phyloP scores from a whole-genome alignment of 2,113 vertebrate genomes.

The Urocolius indicus region DNA sequence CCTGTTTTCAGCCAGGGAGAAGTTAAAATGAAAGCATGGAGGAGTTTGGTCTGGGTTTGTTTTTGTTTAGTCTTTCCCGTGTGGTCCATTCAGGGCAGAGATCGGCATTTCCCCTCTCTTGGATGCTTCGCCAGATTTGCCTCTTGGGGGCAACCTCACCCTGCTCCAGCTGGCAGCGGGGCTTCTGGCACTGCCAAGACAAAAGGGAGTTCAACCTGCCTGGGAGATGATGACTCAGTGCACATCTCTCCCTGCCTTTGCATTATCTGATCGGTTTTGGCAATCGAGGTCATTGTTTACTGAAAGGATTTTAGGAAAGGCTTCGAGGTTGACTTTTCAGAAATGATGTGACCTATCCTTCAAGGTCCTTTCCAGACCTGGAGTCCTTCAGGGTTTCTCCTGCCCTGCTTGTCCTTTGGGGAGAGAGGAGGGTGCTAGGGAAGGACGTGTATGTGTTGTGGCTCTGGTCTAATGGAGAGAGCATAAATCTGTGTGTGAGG shows the following conservation, averaged over 20 bases:
- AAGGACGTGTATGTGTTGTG: background rate
- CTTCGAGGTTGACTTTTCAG: background rate
- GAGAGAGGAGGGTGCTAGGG: background rate
- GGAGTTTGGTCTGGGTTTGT: background rate
- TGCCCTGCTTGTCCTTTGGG: background rate
- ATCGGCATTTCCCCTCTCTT: background rate
- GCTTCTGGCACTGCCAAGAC: background rate
- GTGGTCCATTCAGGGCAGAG: background rate
- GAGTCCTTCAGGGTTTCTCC: background rate
- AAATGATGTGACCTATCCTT: background rate
- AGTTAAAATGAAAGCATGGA: background rate
- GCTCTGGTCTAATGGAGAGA: background rate
- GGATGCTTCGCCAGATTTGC: conserved; percentile 22
- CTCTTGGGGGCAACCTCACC: conserved; percentile 61
- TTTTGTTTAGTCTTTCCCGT: background rate
- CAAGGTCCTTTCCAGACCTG: background rate
- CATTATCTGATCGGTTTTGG: background rate
- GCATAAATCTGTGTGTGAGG: background rate
- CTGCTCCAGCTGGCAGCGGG: background rate
- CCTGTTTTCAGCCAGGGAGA: background rate
- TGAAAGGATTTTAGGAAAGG: conserved; percentile 26
- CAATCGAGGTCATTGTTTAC: conserved; percentile 8
- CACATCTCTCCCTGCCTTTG: background rate
- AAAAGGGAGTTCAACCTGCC: background rate
- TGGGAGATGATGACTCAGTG: background rate